Evolutionary conservation across 2,797 vertebrate genomes (phyloP).

Genomic region (Hoplostethus atlanticus): DNA sequence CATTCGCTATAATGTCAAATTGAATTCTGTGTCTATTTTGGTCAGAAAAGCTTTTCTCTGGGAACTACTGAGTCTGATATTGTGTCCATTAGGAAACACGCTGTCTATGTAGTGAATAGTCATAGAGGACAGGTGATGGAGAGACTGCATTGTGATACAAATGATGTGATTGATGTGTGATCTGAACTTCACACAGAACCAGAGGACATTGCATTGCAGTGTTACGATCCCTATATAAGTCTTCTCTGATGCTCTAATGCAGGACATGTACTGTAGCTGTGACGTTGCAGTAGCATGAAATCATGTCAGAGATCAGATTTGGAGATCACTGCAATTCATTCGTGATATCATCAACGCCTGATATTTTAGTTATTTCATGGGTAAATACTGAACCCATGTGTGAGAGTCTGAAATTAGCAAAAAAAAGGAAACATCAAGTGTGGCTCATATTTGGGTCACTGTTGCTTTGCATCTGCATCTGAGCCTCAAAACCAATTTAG

Average conservation of each 20-base stretch:
- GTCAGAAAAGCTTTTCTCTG: too few species aligned
- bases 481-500: not conserved
- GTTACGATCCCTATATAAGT: not conserved
- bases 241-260: not conserved
- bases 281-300: constrained; percentile 10
- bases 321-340: too few species aligned
- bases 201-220: not conserved
- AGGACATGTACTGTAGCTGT: not conserved
- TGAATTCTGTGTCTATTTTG: too few species aligned
- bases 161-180: constrained; percentile 39
- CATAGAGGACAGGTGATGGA: not conserved
- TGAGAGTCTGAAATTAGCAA: constrained; percentile 12
- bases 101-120: not conserved
- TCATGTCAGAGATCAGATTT: too few species aligned
- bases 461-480: not conserved
- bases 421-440: constrained; percentile 23
- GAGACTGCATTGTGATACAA: not conserved
- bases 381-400: too few species aligned
- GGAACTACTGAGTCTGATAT: too few species aligned
- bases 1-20: too few species aligned
- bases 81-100: too few species aligned
- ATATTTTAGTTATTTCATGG: not conserved
- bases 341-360: too few species aligned
- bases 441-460: constrained; percentile 36
- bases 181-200: constrained; percentile 15